phyloP scores from a whole-genome alignment of 2,797 vertebrate species.

The Chromobotia macracanthus region DNA sequence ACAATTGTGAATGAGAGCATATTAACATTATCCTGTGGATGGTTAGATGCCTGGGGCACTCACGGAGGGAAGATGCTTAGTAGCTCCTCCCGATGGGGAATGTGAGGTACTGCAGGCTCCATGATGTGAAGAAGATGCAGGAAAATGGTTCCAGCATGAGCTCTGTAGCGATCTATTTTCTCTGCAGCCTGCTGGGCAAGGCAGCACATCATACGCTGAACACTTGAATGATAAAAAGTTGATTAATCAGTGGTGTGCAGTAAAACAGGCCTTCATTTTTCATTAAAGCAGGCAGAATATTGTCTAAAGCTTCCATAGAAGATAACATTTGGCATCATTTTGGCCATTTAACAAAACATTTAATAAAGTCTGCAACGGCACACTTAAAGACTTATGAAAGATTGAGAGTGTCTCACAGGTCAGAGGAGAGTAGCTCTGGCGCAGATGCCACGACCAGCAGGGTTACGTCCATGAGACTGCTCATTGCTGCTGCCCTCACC shows the following conservation, averaged over 20 bases:
- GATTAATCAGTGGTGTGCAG: background rate
- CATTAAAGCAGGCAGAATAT: background rate
- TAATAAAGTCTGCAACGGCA: no score
- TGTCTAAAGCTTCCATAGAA: background rate
- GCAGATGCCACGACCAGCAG: constrained; percentile 78
- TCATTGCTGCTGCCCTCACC: constrained; percentile 93
- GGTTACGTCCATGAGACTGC: constrained; percentile 86
- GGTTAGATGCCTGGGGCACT: constrained; percentile 54
- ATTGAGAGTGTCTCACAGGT: constrained; percentile 74
- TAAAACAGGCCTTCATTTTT: background rate
- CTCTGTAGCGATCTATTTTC: constrained; percentile 92
- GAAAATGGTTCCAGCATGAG: constrained; percentile 86
- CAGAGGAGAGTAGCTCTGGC: constrained; percentile 79
- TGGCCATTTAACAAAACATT: no score
- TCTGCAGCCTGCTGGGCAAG: constrained; percentile 90
- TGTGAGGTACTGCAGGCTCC: constrained; percentile 82
- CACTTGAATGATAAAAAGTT: constrained; percentile 68
- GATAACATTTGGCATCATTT: no score
- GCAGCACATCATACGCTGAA: constrained; percentile 85
- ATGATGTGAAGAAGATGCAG: constrained; percentile 82
- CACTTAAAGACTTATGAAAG: no score
- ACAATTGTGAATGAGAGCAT: background rate
- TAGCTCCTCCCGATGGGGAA: constrained; percentile 88
- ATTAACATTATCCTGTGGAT: background rate
- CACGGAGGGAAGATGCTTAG: constrained; percentile 88